Evolutionary conservation across 2,888 invertebrate species (phyloP).

Genomic region (Melinaea menophilus): DNA sequence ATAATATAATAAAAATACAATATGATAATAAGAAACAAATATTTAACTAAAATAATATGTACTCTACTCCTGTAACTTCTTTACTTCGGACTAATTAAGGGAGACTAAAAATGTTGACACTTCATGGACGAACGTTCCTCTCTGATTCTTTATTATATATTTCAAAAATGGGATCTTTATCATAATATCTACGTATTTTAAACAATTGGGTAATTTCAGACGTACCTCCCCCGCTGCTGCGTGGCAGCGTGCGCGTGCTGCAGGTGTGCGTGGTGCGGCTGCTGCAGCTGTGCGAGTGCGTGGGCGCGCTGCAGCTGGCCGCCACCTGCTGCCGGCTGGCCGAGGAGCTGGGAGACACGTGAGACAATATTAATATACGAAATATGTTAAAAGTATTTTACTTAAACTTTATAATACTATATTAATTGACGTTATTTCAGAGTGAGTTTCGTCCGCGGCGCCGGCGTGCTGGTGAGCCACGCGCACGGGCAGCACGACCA

Average conservation of each 20-base stretch:
- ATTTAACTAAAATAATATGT: too few relatives aligned
- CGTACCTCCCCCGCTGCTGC: conserved; percentile 28
- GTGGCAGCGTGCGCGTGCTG: conserved; percentile 36
- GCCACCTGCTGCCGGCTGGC: conserved; percentile 48
- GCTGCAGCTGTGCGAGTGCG: conserved; percentile 35
- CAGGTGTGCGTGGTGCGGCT: conserved; percentile 48
- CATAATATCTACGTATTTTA: too few relatives aligned
- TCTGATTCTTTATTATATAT: too few relatives aligned
- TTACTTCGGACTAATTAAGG: too few relatives aligned
- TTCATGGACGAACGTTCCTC: too few relatives aligned
- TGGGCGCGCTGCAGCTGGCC: conserved; percentile 51
- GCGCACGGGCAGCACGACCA: conserved; percentile 17
- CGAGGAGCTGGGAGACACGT: conserved; percentile 42
- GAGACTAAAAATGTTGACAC: too few relatives aligned
- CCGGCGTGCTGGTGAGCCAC: conserved; percentile 35
- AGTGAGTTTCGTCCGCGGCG: conserved; percentile 41
- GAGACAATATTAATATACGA: conserved; percentile 22
- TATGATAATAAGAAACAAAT: too few relatives aligned
- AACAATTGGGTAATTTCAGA: conserved; percentile 4
- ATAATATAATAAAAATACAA: too few relatives aligned
- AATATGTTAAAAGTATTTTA: conserved; percentile 8
- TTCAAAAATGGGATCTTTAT: too few relatives aligned
- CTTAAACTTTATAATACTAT: not conserved
- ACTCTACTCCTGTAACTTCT: too few relatives aligned
- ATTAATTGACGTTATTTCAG: conserved; percentile 35